Conservation (phyloP, 2,113 vertebrate species). For the Malurus melanocephalus region DNA sequence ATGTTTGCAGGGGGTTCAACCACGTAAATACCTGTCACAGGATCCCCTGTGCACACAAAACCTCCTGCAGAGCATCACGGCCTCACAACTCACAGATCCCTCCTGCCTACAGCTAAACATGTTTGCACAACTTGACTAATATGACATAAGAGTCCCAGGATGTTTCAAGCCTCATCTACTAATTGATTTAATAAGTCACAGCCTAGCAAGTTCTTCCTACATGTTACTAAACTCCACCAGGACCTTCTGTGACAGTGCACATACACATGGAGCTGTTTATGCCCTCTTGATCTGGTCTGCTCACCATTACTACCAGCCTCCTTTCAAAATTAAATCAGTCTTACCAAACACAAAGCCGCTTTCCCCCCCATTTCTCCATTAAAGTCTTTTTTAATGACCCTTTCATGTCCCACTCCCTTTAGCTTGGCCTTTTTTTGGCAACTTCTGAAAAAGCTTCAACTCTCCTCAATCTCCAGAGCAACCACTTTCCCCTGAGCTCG, state of each 20-base stretch:
- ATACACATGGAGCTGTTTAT: background rate
- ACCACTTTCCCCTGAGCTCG: slow-evolving; percentile 1
- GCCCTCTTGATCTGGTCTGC: background rate
- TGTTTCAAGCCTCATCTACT: background rate
- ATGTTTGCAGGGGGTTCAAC: background rate
- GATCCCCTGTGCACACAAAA: background rate
- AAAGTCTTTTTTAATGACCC: background rate
- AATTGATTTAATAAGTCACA: background rate
- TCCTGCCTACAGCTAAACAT: rapidly evolving
- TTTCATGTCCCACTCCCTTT: background rate
- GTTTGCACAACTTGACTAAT: background rate
- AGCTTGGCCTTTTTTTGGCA: slow-evolving; percentile 9
- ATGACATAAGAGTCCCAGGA: background rate
- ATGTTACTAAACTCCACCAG: background rate
- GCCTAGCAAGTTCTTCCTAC: background rate
- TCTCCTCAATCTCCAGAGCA: background rate
- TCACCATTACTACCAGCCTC: background rate
- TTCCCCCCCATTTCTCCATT: background rate
- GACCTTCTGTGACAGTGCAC: background rate
- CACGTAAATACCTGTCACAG: background rate
- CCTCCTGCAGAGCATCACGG: background rate
- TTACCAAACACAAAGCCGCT: background rate
- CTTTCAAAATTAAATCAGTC: slow-evolving; percentile 32
- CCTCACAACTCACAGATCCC: background rate
- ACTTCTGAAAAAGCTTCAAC: slow-evolving; percentile 16